A percentile compares a stretch with the other conserved stretches of the same genome.
Evolutionary conservation across 2,888 invertebrate genomes (phyloP).

Genomic region (Phorcus lineatus): DNA sequence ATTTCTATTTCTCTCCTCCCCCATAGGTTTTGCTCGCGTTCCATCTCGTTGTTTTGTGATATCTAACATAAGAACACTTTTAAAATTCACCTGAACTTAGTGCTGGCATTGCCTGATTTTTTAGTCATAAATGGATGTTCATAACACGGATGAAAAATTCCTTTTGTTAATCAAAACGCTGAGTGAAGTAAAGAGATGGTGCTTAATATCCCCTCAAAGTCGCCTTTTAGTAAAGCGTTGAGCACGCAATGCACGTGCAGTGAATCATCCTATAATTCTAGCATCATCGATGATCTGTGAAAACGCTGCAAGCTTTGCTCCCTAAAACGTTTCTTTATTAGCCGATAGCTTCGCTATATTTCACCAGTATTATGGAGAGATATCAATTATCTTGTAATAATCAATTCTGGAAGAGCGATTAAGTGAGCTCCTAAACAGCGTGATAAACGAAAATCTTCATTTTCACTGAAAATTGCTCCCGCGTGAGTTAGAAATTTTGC

Average conservation of each 20-base stretch:
- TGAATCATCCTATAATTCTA: conserved; percentile 9
- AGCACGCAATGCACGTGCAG: conserved; percentile 14
- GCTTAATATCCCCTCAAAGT: conserved; percentile 12
- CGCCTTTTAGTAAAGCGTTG: neutral
- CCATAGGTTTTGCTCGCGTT: neutral
- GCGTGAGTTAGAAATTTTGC: conserved; percentile 13
- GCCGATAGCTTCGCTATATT: conserved; percentile 20
- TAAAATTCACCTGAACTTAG: neutral
- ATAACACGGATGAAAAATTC: neutral
- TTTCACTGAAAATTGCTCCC: conserved; percentile 18
- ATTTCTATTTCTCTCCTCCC: too few relatives aligned
- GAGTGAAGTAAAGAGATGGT: neutral
- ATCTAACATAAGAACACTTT: conserved; percentile 2
- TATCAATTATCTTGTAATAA: conserved; percentile 24
- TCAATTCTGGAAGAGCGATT: conserved; percentile 23
- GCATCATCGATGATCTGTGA: neutral
- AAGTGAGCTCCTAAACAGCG: conserved; percentile 11
- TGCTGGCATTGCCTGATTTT: too few relatives aligned
- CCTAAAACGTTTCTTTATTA: conserved; percentile 10
- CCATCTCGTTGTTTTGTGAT: neutral
- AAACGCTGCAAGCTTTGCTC: neutral
- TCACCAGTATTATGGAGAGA: conserved; percentile 23
- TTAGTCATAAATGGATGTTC: too few relatives aligned
- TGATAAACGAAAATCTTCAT: conserved; percentile 28
- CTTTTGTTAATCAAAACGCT: neutral